Percentiles rank a stretch among this genome's conserved stretches.
Conservation (phyloP, 2,113 vertebrate genomes). For the Eleginops maclovinus region DNA sequence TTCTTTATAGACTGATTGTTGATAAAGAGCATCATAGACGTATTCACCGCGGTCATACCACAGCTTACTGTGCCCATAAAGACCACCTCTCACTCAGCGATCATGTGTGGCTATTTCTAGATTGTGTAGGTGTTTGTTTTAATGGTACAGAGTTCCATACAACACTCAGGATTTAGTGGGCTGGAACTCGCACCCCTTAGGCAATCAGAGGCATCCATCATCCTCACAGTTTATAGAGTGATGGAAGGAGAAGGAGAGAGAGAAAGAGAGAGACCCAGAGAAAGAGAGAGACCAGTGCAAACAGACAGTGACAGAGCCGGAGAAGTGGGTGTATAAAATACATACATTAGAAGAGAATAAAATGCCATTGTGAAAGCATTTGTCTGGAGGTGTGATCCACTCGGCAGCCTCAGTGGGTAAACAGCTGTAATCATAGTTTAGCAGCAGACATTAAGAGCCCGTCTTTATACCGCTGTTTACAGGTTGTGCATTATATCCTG, state of each 20-base stretch:
- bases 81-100: conserved; percentile 25
- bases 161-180: conserved; percentile 46
- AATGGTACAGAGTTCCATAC: conserved; percentile 43
- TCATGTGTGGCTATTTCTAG: conserved; percentile 45
- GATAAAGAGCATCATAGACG: neutral
- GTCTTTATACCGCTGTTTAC: conserved; percentile 40
- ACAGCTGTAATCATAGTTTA: conserved; percentile 68
- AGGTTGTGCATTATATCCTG: conserved; percentile 46
- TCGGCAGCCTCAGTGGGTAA: conserved; percentile 59
- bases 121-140: conserved; percentile 64
- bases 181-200: conserved; percentile 49
- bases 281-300: conserved; percentile 49
- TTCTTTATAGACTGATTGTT: conserved; percentile 18
- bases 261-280: conserved; percentile 38
- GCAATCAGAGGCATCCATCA: conserved; percentile 70
- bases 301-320: conserved; percentile 54
- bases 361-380: conserved; percentile 69
- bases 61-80: conserved; percentile 16
- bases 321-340: conserved; percentile 72
- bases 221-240: conserved; percentile 55
- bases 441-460: conserved; percentile 52
- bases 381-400: conserved; percentile 71
- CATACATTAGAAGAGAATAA: conserved; percentile 63
- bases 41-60: conserved; percentile 1
- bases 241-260: conserved; percentile 27